A percentile compares a stretch with the other conserved stretches of the same genome.
phyloP scores from a whole-genome alignment of 2,888 invertebrate genomes.

The Pecten maximus region DNA sequence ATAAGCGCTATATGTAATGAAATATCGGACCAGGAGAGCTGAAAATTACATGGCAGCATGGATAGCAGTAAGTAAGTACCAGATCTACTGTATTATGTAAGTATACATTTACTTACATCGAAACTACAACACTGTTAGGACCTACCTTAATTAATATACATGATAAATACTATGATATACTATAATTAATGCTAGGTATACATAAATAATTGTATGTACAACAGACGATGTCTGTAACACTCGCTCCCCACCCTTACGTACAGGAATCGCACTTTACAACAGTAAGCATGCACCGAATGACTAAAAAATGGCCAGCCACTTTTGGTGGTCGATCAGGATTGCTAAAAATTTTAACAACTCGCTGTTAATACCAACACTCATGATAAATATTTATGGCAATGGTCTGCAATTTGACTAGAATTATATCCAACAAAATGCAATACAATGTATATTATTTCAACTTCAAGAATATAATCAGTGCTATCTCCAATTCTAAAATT shows the following conservation, averaged over 20 bases:
- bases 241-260: not conserved
- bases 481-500: too few relatives aligned
- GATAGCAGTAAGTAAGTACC: too few relatives aligned
- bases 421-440: too few relatives aligned
- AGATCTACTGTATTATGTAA: too few relatives aligned
- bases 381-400: not conserved
- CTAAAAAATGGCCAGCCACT: not conserved
- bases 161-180: not conserved
- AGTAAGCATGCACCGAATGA: not conserved
- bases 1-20: too few relatives aligned
- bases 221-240: not conserved
- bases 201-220: slow-evolving; percentile 26
- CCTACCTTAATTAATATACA: not conserved
- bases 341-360: too few relatives aligned
- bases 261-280: not conserved
- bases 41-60: too few relatives aligned
- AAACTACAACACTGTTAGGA: not conserved
- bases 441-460: too few relatives aligned
- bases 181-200: not conserved
- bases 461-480: too few relatives aligned
- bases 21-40: too few relatives aligned
- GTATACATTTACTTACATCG: not conserved
- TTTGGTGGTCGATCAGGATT: not conserved
- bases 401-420: not conserved
- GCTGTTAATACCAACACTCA: not conserved